A percentile compares a stretch with the other conserved stretches of the same genome.
Evolutionary conservation across 2,797 vertebrate species (phyloP).

Genomic region (Tokudaia tokunoshimensis): DNA sequence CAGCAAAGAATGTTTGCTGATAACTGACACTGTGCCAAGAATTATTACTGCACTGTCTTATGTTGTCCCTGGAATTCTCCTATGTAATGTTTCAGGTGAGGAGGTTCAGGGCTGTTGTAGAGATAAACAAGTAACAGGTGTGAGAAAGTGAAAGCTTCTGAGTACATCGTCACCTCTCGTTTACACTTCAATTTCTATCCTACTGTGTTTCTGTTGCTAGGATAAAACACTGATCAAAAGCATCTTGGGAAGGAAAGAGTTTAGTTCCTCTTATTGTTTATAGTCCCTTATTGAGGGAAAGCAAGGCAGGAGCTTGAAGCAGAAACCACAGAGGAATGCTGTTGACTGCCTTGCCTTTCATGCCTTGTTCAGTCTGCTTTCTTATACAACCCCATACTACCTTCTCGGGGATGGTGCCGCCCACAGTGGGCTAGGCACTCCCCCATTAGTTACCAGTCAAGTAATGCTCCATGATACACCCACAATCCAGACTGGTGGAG

Average conservation of each 20-base stretch:
- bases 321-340: neutral
- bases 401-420: neutral
- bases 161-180: neutral
- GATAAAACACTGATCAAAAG: too few relatives aligned
- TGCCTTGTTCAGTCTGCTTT: neutral
- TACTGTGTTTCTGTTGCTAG: neutral
- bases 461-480: too few relatives aligned
- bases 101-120: neutral
- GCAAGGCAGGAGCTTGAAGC: neutral
- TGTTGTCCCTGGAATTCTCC: neutral
- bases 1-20: constrained; percentile 5
- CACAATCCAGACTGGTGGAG: neutral
- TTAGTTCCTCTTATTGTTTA: neutral
- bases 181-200: neutral
- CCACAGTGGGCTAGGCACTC: neutral
- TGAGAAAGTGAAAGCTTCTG: neutral
- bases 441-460: neutral
- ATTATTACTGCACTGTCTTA: neutral
- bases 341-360: neutral
- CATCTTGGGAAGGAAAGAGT: neutral
- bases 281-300: neutral
- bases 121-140: neutral
- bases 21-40: neutral
- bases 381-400: neutral
- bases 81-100: neutral